phyloP scores from a whole-genome alignment of 2,888 invertebrate genomes.

The Phortica magna region DNA sequence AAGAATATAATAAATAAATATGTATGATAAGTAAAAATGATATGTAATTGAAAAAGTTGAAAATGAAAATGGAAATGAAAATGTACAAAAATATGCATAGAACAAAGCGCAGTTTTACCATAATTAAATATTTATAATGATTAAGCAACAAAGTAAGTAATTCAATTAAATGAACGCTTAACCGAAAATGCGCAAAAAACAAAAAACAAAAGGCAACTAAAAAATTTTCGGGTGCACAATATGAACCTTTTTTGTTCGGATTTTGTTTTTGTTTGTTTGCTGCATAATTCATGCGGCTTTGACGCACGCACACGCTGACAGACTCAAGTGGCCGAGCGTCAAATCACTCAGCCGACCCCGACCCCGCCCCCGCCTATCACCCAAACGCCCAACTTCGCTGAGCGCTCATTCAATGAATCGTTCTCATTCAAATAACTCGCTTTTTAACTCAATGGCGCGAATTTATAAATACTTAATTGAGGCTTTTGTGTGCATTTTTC shows the following conservation, averaged over 20 bases:
- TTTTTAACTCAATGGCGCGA: background rate
- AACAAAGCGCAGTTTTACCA: background rate
- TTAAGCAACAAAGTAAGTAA: constrained; percentile 2
- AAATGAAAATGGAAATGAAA: constrained; percentile 10
- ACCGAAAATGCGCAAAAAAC: background rate
- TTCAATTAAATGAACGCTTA: constrained; percentile 9
- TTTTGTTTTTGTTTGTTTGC: background rate
- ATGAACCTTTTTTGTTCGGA: background rate
- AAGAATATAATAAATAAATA: too few species aligned
- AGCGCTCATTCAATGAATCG: background rate
- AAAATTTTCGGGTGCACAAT: background rate
- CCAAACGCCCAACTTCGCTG: background rate
- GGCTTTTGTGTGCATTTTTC: constrained; percentile 7
- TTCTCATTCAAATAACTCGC: background rate
- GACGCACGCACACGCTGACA: too few species aligned
- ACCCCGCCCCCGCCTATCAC: too few species aligned
- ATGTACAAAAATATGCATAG: background rate
- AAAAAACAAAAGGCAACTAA: background rate
- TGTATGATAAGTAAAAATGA: background rate
- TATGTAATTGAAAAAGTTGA: background rate
- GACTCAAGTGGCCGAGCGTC: too few species aligned
- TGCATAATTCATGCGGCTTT: background rate
- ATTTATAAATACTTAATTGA: constrained; percentile 20
- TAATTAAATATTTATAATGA: constrained; percentile 7
- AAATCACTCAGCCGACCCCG: too few species aligned